These are phyloP conservation scores for Vicugna pacos DNA, from an alignment of 2,113 vertebrate genomes.

Conservation along the genomic window DNA sequence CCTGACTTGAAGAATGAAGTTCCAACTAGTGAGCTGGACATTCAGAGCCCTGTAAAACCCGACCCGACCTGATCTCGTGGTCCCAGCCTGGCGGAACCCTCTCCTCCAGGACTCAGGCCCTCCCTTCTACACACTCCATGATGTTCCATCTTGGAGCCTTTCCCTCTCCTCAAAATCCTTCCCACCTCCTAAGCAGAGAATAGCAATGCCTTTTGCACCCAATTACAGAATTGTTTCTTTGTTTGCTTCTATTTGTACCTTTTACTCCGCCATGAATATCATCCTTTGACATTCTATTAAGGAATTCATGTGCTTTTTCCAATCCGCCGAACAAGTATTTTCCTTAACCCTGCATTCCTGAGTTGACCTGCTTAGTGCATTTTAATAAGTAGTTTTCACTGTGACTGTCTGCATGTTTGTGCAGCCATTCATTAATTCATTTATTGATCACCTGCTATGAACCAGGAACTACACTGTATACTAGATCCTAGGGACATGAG, in stretches of 20 bases:
- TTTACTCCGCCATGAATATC: background rate
- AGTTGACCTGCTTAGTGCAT: background rate
- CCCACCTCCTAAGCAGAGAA: background rate
- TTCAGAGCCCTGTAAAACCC: background rate
- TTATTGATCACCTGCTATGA: conserved; percentile 14
- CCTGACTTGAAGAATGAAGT: background rate
- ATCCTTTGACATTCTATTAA: background rate
- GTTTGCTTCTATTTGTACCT: background rate
- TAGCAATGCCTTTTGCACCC: background rate
- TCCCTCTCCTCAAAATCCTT: background rate
- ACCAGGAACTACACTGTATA: background rate
- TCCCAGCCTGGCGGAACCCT: background rate
- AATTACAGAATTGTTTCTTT: background rate
- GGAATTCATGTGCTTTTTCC: background rate
- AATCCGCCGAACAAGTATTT: background rate
- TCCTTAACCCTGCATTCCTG: background rate
- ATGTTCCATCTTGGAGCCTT: background rate
- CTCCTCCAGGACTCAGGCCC: background rate
- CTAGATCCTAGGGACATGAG: background rate
- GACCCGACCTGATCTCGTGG: background rate
- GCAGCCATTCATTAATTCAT: background rate
- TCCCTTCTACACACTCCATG: background rate
- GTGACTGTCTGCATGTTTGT: background rate
- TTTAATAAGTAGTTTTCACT: background rate
- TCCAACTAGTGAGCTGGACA: background rate